phyloP scores from a whole-genome alignment of 2,113 vertebrate genomes.

The Mus spicilegus region DNA sequence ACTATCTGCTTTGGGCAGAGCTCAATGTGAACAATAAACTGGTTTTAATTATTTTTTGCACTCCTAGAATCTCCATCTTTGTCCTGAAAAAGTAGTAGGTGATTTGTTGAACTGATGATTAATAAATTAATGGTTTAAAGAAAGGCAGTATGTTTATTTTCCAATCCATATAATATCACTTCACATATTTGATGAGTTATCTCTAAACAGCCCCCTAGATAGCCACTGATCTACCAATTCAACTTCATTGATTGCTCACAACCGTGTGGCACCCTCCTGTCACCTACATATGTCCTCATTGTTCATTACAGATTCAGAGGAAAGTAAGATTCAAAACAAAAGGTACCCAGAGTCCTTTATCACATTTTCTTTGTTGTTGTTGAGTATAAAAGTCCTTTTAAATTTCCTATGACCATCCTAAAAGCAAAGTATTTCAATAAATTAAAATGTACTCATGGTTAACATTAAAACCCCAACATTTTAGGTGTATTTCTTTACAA shows the following conservation, averaged over 20 bases:
- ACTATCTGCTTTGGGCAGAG: background rate
- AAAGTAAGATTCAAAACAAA: constrained; percentile 11
- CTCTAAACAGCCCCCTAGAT: background rate
- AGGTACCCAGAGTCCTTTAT: background rate
- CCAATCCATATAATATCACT: background rate
- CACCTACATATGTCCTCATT: background rate
- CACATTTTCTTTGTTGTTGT: constrained; percentile 18
- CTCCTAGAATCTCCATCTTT: background rate
- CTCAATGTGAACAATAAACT: background rate
- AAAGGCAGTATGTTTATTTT: background rate
- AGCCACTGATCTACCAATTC: background rate
- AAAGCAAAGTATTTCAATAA: constrained; percentile 22
- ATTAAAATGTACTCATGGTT: background rate
- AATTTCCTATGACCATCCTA: constrained; percentile 4
- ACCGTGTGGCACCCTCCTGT: background rate
- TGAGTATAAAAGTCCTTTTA: background rate
- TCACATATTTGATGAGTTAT: background rate
- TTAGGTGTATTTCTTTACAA: background rate
- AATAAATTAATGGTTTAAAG: background rate
- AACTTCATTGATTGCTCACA: background rate
- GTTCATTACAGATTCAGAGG: constrained; percentile 35
- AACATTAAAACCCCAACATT: background rate
- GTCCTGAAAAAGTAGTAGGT: background rate
- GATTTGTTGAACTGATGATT: background rate
- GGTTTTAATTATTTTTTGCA: constrained; percentile 2